These are phyloP conservation scores for Steinernema hermaphroditum DNA, from an alignment of 2,888 invertebrate genomes.

Conservation along the genomic window DNA sequence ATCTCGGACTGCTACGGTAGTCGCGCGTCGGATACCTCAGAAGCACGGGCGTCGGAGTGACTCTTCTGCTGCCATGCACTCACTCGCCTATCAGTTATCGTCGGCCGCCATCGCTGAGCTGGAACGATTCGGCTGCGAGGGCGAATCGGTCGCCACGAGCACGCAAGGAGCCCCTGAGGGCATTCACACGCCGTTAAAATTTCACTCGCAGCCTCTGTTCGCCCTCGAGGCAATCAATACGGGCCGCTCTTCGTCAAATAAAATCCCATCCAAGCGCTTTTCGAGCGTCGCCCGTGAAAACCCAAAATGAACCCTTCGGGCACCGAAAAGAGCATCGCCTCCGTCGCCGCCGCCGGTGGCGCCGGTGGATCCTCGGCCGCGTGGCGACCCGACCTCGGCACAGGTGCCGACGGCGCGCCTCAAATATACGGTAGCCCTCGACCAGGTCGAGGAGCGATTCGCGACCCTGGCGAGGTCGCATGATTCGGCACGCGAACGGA, in stretches of 20 bases:
- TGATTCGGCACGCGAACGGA: too few relatives aligned
- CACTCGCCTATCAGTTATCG: not conserved
- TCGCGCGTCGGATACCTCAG: conserved; percentile 4
- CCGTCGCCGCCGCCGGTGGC: not conserved
- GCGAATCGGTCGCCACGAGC: not conserved
- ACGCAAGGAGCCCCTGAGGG: not conserved
- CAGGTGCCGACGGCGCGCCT: too few relatives aligned
- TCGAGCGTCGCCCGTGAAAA: conserved; percentile 2
- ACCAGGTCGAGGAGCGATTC: too few relatives aligned
- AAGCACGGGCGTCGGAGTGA: not conserved
- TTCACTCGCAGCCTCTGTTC: conserved; percentile 3
- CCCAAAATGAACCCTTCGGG: not conserved
- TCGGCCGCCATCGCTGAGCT: conserved; percentile 2
- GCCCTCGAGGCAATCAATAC: conserved; percentile 24
- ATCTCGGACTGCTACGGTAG: not conserved
- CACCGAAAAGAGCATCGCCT: not conserved
- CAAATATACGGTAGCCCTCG: too few relatives aligned
- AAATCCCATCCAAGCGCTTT: conserved; percentile 13
- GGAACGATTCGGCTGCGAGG: not conserved
- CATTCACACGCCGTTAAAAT: conserved; percentile 14
- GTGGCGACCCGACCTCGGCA: too few relatives aligned
- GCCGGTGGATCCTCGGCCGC: not conserved
- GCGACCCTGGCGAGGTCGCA: too few relatives aligned
- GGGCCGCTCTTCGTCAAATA: conserved; percentile 21
- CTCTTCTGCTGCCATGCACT: conserved; percentile 10